A percentile compares a stretch with the other conserved stretches of the same genome.
Evolutionary conservation across 2,888 invertebrate species (phyloP).

Genomic region (Xanthia icteritia): DNA sequence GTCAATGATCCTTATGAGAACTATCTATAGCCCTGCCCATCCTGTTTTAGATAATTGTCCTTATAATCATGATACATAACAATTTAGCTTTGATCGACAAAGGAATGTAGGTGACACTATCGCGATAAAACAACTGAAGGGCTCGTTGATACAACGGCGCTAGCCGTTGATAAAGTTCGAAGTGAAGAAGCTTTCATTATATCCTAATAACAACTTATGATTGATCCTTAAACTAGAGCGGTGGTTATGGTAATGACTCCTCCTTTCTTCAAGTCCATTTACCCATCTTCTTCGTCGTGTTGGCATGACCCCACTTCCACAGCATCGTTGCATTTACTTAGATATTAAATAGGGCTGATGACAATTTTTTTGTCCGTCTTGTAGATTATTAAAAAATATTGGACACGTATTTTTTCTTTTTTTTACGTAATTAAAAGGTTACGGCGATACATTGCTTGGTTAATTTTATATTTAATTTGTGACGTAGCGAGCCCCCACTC

Average conservation of each 20-base stretch:
- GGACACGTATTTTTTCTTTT: no score
- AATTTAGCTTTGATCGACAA: conserved; percentile 57
- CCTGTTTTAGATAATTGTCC: conserved; percentile 33
- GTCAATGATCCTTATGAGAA: conserved; percentile 20
- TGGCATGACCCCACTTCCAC: not conserved
- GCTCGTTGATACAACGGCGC: conserved; percentile 57
- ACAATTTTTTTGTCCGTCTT: no score
- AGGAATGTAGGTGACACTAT: conserved; percentile 47
- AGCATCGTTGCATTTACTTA: no score
- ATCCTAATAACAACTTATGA: conserved; percentile 33
- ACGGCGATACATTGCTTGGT: no score
- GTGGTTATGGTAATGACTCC: conserved; percentile 22
- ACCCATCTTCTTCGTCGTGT: not conserved
- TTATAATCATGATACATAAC: conserved; percentile 26
- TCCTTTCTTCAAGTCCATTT: not conserved
- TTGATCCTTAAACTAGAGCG: conserved; percentile 22
- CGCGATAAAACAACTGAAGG: conserved; percentile 50
- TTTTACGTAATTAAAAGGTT: no score
- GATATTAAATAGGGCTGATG: no score
- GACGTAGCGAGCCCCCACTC: no score
- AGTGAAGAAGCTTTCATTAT: conserved; percentile 40
- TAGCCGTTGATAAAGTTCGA: conserved; percentile 39
- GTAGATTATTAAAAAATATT: no score
- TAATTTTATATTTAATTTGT: no score
- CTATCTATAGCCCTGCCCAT: conserved; percentile 14